Evolutionary conservation across 2,797 vertebrate genomes (phyloP).

Genomic region (Ciconia nigra): DNA sequence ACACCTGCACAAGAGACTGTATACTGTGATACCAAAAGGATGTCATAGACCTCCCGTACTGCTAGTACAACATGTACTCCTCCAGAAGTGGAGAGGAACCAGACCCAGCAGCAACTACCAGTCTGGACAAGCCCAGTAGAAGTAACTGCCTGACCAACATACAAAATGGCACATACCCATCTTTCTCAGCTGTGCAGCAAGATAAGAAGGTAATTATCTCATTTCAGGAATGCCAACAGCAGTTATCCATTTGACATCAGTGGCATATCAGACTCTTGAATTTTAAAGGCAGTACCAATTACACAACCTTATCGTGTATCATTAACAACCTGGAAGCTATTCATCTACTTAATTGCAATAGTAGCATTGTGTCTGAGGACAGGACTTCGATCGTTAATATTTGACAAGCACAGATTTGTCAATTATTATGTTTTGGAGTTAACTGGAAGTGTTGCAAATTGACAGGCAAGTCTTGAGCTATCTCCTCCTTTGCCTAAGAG

Average conservation of each 20-base stretch:
- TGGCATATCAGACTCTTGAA: background rate
- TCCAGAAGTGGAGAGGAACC: background rate
- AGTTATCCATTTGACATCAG: background rate
- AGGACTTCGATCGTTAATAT: background rate
- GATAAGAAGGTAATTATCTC: background rate
- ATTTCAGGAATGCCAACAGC: background rate
- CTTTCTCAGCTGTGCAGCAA: background rate
- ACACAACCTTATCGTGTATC: background rate
- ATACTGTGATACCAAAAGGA: background rate
- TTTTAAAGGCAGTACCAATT: background rate
- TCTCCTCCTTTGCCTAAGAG: background rate
- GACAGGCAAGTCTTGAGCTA: background rate
- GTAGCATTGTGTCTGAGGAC: background rate
- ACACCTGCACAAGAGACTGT: rapidly evolving
- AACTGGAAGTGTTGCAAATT: background rate
- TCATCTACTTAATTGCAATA: background rate
- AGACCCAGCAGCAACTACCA: background rate
- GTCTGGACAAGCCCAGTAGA: background rate
- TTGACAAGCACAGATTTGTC: background rate
- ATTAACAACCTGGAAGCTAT: background rate
- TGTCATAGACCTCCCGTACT: background rate
- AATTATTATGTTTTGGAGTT: background rate
- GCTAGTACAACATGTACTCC: background rate
- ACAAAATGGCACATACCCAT: background rate
- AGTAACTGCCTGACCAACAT: background rate